phyloP scores from a whole-genome alignment of 64 coral and sea anemone species.

The Cladopsammia gracilis region DNA sequence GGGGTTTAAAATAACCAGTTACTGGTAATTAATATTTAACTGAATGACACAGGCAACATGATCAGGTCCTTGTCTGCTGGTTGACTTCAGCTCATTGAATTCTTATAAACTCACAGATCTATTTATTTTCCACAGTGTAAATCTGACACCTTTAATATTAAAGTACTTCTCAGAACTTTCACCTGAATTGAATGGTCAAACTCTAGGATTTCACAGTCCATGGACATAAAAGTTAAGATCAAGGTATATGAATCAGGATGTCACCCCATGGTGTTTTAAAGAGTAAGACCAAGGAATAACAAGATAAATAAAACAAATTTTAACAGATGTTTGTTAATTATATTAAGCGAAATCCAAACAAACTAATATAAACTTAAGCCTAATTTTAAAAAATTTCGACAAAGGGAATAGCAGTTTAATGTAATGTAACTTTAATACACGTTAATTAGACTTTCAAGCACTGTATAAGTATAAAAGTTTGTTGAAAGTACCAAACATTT shows the following conservation, averaged over 20 bases:
- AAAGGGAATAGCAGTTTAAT: too few species aligned
- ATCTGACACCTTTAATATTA: too few species aligned
- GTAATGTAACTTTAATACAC: too few species aligned
- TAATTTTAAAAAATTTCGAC: too few species aligned
- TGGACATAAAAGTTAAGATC: too few species aligned
- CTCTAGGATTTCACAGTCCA: too few species aligned
- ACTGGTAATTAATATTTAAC: constrained; percentile 11
- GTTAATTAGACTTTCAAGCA: too few species aligned
- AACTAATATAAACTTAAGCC: not conserved
- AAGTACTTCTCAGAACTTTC: too few species aligned
- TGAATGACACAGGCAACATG: not conserved
- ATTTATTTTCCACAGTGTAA: not conserved
- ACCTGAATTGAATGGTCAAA: too few species aligned
- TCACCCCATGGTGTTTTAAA: not conserved
- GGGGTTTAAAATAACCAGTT: too few species aligned
- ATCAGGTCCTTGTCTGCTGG: not conserved
- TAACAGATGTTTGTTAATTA: not conserved
- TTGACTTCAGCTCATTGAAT: not conserved
- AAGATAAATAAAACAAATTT: not conserved
- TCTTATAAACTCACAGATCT: not conserved
- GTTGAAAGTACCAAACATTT: not conserved
- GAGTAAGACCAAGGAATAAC: not conserved
- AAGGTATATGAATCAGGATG: too few species aligned
- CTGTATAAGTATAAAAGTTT: too few species aligned
- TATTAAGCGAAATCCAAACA: constrained; percentile 8